A percentile compares a stretch with the other conserved stretches of the same genome.
Conservation (phyloP, 2,797 vertebrate genomes). For the Catostomus latipinnis region DNA sequence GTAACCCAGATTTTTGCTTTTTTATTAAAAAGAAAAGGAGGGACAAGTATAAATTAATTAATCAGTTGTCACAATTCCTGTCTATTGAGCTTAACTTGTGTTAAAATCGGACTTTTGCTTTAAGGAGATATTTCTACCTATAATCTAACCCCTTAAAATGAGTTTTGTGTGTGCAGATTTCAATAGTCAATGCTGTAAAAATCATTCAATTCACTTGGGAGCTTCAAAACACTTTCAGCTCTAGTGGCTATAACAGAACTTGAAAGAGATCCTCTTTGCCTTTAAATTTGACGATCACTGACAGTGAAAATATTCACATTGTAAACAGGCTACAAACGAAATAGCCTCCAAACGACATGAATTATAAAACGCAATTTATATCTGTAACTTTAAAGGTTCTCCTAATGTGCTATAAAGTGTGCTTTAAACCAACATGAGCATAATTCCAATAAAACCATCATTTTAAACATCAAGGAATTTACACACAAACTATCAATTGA, state of each 20-base stretch:
- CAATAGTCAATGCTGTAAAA: too few relatives aligned
- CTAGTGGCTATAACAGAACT: not conserved
- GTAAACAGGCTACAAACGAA: not conserved
- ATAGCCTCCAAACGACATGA: too few relatives aligned
- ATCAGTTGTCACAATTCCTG: too few relatives aligned
- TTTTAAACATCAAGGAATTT: not conserved
- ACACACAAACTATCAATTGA: not conserved
- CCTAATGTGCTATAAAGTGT: not conserved
- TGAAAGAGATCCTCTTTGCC: not conserved
- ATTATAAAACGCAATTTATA: not conserved
- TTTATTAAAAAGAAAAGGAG: too few relatives aligned
- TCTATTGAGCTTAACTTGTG: too few relatives aligned
- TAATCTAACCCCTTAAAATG: too few relatives aligned
- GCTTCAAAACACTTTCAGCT: conserved; percentile 8
- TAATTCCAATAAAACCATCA: not conserved
- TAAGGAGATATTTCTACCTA: too few relatives aligned
- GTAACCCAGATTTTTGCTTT: too few relatives aligned
- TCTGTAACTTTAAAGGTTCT: not conserved
- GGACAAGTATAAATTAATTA: too few relatives aligned
- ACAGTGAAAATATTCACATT: not conserved
- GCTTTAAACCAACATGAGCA: not conserved
- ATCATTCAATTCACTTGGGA: conserved; percentile 12
- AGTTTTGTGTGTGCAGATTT: too few relatives aligned
- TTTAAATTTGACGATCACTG: not conserved
- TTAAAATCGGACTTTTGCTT: too few relatives aligned